Base-by-base conservation (phyloP, 2,888 invertebrate species). In the Troilus luridus region DNA sequence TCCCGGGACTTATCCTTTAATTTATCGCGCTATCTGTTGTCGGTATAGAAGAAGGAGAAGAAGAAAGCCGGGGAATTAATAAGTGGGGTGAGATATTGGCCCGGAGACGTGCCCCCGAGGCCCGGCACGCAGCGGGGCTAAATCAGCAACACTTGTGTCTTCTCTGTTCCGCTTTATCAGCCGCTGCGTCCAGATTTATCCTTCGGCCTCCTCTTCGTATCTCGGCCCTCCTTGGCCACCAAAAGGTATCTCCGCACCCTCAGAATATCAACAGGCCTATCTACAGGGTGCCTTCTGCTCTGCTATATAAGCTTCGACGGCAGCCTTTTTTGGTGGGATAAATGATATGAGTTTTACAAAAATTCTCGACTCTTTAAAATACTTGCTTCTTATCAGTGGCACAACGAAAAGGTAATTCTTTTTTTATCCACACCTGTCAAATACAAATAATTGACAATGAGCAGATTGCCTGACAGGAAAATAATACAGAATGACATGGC, bases 141-240 rank as follows among this genome's bases (percentile, higher is more conserved):
- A 81, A 81, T 81, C 81, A 81, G 81, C 81, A 54, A 54, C 81
- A 81, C 81, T 81, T 81, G 81, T 81, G 81, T 56, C 54, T 54
- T 56, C 21, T 9, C 81, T 19, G 81, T 6, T 19, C 54, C 21
- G 24, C 81, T 81, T 81, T 81, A 81, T 81, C 81, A 81, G 54
- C 54, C 19, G 12, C 9, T 21, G 14, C 8, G 77, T 17, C 27
- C 41, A 54, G 81, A 81, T 81, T 81, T 81, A 81, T 81, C 41
- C 21, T 12, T 17, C n/a, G 7, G 9, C 81, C 11, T 81, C 54
- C 81, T 41, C 81, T 81, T 81, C 81, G 54, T 81, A 81, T 81
- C 81, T 81, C 6, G 10, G 21, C 12, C 54, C 10, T 54, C 11
- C 41, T 41, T n/a, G 9, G 64, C 9, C 64, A n/a, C 24, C 12